Percentiles rank a stretch among this genome's conserved stretches.
Evolutionary conservation across 1,140 invertebrate genomes (phyloP).

Genomic region (Leptopilina clavipes): DNA sequence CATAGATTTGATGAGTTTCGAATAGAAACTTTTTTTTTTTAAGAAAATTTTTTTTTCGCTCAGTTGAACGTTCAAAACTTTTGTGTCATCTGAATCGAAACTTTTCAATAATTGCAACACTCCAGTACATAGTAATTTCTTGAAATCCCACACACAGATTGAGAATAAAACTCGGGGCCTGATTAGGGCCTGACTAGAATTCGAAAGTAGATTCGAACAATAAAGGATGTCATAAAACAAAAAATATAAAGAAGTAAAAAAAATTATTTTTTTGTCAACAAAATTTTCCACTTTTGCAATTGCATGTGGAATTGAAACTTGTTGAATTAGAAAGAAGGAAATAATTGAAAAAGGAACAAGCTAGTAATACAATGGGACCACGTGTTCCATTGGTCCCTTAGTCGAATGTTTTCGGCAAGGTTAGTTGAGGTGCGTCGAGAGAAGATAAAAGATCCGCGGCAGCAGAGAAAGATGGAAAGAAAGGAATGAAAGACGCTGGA

Average conservation of each 20-base stretch:
- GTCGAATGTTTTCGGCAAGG: conserved; percentile 23
- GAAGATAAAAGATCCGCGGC: conserved; percentile 26
- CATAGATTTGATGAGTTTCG: too few species aligned
- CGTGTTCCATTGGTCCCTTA: neutral
- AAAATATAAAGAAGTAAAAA: too few species aligned
- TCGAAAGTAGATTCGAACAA: too few species aligned
- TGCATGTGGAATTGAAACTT: neutral
- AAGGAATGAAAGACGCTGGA: conserved; percentile 16
- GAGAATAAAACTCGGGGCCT: too few species aligned
- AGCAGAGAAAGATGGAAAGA: conserved; percentile 28
- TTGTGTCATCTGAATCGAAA: neutral
- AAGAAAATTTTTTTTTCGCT: too few species aligned
- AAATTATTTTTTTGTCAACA: too few species aligned
- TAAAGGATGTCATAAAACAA: too few species aligned
- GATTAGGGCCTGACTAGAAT: too few species aligned
- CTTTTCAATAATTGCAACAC: neutral
- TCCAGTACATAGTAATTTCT: too few species aligned
- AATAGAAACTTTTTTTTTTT: too few species aligned
- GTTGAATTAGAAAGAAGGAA: neutral
- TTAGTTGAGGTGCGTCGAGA: conserved; percentile 26
- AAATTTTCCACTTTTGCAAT: neutral
- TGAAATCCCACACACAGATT: too few species aligned
- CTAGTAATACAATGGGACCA: neutral
- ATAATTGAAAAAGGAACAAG: neutral
- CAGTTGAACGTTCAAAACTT: too few species aligned